A percentile compares a stretch with the other conserved stretches of the same genome.
These are phyloP conservation scores for Dryobates pubescens DNA, from an alignment of 2,797 vertebrate species.

Conservation along the genomic window DNA sequence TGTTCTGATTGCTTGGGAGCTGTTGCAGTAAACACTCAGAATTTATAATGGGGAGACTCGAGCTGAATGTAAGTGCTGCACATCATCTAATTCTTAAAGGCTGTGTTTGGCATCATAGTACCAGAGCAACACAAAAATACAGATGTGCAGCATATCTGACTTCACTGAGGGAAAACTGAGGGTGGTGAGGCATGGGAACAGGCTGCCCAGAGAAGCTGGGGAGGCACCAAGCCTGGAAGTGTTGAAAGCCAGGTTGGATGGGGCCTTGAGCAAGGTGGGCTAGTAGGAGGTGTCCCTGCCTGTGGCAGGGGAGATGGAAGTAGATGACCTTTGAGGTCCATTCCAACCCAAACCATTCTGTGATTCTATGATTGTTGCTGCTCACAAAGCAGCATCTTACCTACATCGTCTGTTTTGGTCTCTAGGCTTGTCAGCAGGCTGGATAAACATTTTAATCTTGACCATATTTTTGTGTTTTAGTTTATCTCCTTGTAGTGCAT, in stretches of 20 bases:
- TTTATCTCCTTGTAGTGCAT: neutral
- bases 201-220: too few species aligned
- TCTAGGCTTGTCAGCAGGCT: slow-evolving; percentile 22
- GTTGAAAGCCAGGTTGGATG: too few species aligned
- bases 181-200: too few species aligned
- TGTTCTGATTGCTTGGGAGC: neutral
- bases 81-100: neutral
- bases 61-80: neutral
- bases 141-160: neutral
- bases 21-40: neutral
- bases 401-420: neutral
- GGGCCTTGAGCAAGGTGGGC: too few species aligned
- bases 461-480: neutral
- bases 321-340: too few species aligned
- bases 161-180: neutral
- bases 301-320: too few species aligned
- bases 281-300: too few species aligned
- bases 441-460: slow-evolving; percentile 10
- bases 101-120: neutral
- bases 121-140: neutral
- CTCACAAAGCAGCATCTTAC: neutral
- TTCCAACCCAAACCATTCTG: too few species aligned
- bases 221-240: too few species aligned
- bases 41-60: neutral
- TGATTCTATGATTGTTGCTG: neutral